Conservation (phyloP, 2,113 vertebrate species). For the Syrrhaptes paradoxus region DNA sequence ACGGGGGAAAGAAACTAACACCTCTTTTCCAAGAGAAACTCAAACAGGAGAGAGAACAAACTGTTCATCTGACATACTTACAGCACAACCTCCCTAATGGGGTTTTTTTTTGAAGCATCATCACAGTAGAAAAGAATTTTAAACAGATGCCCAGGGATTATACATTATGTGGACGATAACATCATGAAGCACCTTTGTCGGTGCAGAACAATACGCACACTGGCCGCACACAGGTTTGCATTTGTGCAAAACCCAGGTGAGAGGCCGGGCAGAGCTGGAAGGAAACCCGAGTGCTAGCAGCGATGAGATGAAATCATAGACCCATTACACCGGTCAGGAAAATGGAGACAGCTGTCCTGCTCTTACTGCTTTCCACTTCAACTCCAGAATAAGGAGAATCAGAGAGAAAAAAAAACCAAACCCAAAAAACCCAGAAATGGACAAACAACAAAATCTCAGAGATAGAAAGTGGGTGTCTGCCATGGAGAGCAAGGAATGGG, state of each 20-base stretch:
- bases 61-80: neutral
- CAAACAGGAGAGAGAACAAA: neutral
- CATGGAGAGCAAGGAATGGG: neutral
- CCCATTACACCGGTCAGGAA: conserved; percentile 20
- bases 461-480: neutral
- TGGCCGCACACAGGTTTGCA: neutral
- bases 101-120: neutral
- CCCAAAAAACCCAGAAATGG: neutral
- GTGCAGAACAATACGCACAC: neutral
- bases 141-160: neutral
- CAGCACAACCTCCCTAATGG: neutral
- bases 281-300: neutral
- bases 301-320: neutral
- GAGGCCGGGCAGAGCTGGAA: neutral
- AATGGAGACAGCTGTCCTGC: conserved; percentile 6
- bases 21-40: neutral
- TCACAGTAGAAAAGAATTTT: neutral
- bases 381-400: conserved; percentile 15
- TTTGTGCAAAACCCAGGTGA: neutral
- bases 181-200: neutral
- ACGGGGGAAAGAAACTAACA: neutral
- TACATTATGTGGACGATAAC: neutral
- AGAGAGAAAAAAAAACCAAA: neutral
- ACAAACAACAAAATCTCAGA: neutral
- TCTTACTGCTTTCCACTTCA: conserved; percentile 25